Conservation (phyloP, 1,140 invertebrate genomes). For the Melitaea cinxia region DNA sequence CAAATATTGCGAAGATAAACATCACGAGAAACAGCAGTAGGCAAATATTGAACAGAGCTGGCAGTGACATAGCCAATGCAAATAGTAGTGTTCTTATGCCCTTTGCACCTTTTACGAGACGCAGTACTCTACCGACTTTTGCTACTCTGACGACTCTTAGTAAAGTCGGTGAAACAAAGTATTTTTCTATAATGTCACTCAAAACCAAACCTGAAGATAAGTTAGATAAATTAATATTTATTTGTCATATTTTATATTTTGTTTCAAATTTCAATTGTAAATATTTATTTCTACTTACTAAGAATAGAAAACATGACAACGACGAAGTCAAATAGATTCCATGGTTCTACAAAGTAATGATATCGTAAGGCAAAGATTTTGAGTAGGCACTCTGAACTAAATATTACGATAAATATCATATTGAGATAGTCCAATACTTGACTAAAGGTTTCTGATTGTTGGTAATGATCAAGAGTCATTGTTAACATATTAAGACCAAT, state of each 20-base stretch:
- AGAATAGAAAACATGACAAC: slow-evolving; percentile 99
- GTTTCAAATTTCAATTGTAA: neutral
- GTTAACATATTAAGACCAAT: slow-evolving; percentile 99
- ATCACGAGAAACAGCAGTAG: slow-evolving; percentile 98
- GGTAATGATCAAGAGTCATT: slow-evolving; percentile 98
- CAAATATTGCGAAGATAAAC: slow-evolving; percentile 99
- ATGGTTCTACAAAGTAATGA: slow-evolving; percentile 99
- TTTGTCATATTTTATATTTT: neutral
- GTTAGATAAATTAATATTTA: slow-evolving; percentile 51
- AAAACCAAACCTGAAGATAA: slow-evolving; percentile 92
- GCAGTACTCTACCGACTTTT: slow-evolving; percentile 97
- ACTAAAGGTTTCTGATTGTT: slow-evolving; percentile 92
- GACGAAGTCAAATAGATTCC: slow-evolving; percentile 99
- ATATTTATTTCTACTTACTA: slow-evolving; percentile 84
- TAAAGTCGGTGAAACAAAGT: slow-evolving; percentile 98
- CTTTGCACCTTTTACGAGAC: slow-evolving; percentile 98
- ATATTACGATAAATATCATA: slow-evolving; percentile 98
- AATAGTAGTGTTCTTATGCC: slow-evolving; percentile 98
- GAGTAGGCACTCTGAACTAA: slow-evolving; percentile 97
- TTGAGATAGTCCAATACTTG: slow-evolving; percentile 94
- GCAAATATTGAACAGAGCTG: slow-evolving; percentile 99
- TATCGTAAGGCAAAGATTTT: slow-evolving; percentile 98
- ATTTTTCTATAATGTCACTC: slow-evolving; percentile 97
- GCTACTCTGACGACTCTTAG: slow-evolving; percentile 98
- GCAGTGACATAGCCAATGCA: slow-evolving; percentile 98